Evolutionary conservation across 2,113 vertebrate species (phyloP), one percentile per base, ranked within the genome.

Genomic region (Dromiciops gliroides): DNA sequence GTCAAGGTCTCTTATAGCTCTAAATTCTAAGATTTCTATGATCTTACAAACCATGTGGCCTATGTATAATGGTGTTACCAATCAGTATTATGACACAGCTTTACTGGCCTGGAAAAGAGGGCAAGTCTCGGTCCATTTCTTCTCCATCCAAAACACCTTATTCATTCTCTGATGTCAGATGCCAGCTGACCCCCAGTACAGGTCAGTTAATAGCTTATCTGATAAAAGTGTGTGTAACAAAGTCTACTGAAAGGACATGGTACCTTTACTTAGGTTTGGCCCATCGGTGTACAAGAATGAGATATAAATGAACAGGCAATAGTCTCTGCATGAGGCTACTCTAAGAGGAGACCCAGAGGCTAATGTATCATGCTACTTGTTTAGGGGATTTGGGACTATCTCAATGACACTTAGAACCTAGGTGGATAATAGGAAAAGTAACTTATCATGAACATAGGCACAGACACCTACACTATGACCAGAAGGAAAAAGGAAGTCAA

Each of bases 151-250:
- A 96, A 95, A 98, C 90, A 95, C 89, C 95, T 97, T 95, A 96
- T 95, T 95, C 90, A 97, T 91, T 94, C 91, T 93, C 90, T 96
- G 60, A 97, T 96, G 97, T 94, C 96, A 97, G 95, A 95, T 9
- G 92, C 95, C 89, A 97, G 92, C 89, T 94, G 93, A 94, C 92
- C 52, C 93, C 60, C 52, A 19, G 48, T 90, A 48, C 67, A 51
- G 90, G 88, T 93, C 89, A 96, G 96, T 97, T 98, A 97, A 97
- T 98, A 97, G 95, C 92, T 97, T 92, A 98, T 94, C 94, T 95
- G 95, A 97, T 97, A 97, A 97, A 97, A 90, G 3, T 47, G 95
- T 93, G 89, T 0, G 2, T 96, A 97, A 92, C 96, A 97, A 97
- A 97, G 96, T 97, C 95, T 97, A 97, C 93, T 97, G 91, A 90